Evolutionary conservation across 2,888 invertebrate species (phyloP).

Genomic region (Nemotelus pantherinus): DNA sequence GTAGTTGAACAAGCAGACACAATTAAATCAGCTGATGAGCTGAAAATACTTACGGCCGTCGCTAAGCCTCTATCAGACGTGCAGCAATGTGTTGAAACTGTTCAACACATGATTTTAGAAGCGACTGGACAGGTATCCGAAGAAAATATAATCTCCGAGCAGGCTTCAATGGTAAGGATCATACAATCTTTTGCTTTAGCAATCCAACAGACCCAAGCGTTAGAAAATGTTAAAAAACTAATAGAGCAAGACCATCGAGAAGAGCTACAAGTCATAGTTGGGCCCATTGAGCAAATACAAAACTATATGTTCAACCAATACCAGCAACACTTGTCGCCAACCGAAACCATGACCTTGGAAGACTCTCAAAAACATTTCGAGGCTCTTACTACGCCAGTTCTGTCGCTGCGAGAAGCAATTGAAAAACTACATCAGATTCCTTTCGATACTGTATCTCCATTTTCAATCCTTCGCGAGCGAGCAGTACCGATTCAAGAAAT

Average conservation of each 20-base stretch:
- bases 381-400: slow-evolving; percentile 55
- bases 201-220: slow-evolving; percentile 55
- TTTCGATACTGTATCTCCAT: background rate
- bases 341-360: slow-evolving; percentile 52
- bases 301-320: slow-evolving; percentile 57
- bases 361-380: slow-evolving; percentile 51
- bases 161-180: slow-evolving; percentile 53
- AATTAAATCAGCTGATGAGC: background rate
- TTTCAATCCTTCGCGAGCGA: slow-evolving; percentile 52
- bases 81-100: slow-evolving; percentile 22
- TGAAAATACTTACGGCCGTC: slow-evolving; percentile 36
- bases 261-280: slow-evolving; percentile 59
- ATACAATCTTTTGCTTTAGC: slow-evolving; percentile 55
- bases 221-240: slow-evolving; percentile 55
- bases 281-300: slow-evolving; percentile 63
- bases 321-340: slow-evolving; percentile 60
- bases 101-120: slow-evolving; percentile 55
- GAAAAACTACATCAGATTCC: slow-evolving; percentile 54
- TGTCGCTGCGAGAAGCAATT: slow-evolving; percentile 55
- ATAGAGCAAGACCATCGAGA: slow-evolving; percentile 55
- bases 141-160: slow-evolving; percentile 50
- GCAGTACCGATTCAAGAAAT: slow-evolving; percentile 54
- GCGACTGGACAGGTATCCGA: slow-evolving; percentile 52
- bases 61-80: slow-evolving; percentile 41
- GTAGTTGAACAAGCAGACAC: slow-evolving; percentile 35